These are phyloP conservation scores for Sebastes oblongus DNA, from an alignment of 2,797 vertebrate species.

Conservation along the genomic window DNA sequence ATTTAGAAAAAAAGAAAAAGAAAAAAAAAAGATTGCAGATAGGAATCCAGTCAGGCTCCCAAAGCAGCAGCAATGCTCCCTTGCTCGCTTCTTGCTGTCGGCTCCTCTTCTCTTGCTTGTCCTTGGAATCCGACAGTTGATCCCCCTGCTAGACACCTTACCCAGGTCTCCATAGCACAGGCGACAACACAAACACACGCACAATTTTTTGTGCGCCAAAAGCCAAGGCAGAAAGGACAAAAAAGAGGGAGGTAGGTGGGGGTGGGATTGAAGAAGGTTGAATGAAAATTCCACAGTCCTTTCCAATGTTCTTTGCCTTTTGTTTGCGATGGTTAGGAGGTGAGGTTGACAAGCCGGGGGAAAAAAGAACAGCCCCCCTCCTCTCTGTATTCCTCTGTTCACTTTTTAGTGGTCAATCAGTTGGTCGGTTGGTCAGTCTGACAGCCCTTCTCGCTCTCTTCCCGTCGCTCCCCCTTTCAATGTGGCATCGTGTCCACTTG, in stretches of 20 bases:
- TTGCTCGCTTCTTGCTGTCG: slow-evolving; percentile 74
- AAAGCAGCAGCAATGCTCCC: slow-evolving; percentile 86
- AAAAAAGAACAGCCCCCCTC: slow-evolving; percentile 49
- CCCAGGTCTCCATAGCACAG: slow-evolving; percentile 85
- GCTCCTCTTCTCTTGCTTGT: slow-evolving; percentile 84
- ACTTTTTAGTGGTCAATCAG: slow-evolving; percentile 79
- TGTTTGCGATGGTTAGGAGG: slow-evolving; percentile 51
- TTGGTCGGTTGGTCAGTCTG: slow-evolving; percentile 69
- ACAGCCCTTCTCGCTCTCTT: slow-evolving; percentile 52
- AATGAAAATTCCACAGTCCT: slow-evolving; percentile 79
- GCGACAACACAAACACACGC: slow-evolving; percentile 58
- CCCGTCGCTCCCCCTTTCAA: slow-evolving; percentile 30
- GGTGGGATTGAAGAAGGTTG: slow-evolving; percentile 42
- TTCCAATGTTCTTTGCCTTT: slow-evolving; percentile 72
- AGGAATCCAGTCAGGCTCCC: slow-evolving; percentile 83
- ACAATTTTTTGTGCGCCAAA: slow-evolving; percentile 54
- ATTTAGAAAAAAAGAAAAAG: slow-evolving; percentile 23
- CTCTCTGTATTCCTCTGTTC: slow-evolving; percentile 73
- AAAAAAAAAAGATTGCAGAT: slow-evolving; percentile 61
- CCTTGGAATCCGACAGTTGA: slow-evolving; percentile 89
- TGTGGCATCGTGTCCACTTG: slow-evolving; percentile 64
- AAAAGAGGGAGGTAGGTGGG: slow-evolving; percentile 43
- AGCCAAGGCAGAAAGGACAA: slow-evolving; percentile 45
- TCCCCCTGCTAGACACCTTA: slow-evolving; percentile 77
- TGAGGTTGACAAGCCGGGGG: slow-evolving; percentile 39